Conservation (phyloP, 2,888 invertebrate species). For the Mythimna loreyi region DNA sequence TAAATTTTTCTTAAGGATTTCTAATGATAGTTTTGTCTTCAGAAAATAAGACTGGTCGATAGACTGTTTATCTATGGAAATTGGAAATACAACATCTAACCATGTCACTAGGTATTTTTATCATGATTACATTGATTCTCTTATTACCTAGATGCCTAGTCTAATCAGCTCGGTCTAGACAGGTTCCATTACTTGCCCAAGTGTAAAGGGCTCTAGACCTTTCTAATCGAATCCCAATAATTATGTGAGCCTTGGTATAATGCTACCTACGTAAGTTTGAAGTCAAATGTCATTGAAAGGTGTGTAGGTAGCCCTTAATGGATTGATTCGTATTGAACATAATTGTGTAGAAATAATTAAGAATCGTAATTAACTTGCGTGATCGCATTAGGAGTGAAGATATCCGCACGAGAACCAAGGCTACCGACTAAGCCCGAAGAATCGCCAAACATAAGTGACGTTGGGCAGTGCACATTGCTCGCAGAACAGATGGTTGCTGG, state of each 20-base stretch:
- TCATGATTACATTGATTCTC: not conserved
- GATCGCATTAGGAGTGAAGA: too few species aligned
- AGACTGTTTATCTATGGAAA: too few species aligned
- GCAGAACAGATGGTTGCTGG: too few species aligned
- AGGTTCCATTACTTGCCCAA: conserved; percentile 7
- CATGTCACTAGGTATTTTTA: not conserved
- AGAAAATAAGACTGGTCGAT: too few species aligned
- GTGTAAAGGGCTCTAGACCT: conserved; percentile 1
- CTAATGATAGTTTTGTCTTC: too few species aligned
- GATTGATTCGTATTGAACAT: not conserved
- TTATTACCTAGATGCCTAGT: not conserved
- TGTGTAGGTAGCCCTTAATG: conserved; percentile 21
- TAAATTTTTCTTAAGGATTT: too few species aligned
- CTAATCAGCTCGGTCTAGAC: conserved; percentile 15
- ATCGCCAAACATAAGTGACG: too few species aligned
- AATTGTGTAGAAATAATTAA: not conserved
- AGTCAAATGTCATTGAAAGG: conserved; percentile 8
- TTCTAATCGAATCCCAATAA: conserved; percentile 13
- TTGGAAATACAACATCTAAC: too few species aligned
- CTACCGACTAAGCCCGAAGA: too few species aligned
- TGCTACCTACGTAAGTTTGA: not conserved
- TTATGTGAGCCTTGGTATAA: conserved; percentile 10
- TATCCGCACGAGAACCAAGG: too few species aligned
- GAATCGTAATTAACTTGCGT: not conserved
- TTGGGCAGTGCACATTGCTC: too few species aligned